Conservation (phyloP, 1,140 invertebrate species). For the Saccostrea glomerata region DNA sequence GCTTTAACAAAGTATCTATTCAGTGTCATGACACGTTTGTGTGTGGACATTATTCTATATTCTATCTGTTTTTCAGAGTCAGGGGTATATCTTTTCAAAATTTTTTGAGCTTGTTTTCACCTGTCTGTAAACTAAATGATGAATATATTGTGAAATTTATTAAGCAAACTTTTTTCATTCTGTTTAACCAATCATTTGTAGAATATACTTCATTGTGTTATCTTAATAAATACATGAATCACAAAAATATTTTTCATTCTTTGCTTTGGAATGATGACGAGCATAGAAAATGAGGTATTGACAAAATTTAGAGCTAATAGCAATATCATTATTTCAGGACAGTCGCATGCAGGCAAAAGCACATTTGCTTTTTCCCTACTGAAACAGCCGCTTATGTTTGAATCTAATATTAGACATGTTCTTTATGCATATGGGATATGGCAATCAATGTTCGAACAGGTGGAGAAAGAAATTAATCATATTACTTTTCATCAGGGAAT, state of each 20-base stretch:
- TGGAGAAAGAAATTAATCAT: conserved; percentile 40
- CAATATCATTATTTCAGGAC: conserved; percentile 32
- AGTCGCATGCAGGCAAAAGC: neutral
- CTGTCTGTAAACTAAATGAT: conserved; percentile 39
- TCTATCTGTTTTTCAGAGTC: conserved; percentile 40
- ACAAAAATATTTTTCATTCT: neutral
- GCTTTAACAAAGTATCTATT: conserved; percentile 6
- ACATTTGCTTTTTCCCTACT: conserved; percentile 24
- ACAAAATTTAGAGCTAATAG: conserved; percentile 7
- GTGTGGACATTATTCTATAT: conserved; percentile 54
- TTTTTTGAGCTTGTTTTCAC: conserved; percentile 37
- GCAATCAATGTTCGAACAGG: conserved; percentile 44
- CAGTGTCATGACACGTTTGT: conserved; percentile 31
- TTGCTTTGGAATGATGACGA: neutral
- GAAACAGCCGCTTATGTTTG: conserved; percentile 40
- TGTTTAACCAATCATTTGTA: conserved; percentile 40
- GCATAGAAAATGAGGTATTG: neutral
- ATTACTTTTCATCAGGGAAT: conserved; percentile 48
- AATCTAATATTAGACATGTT: neutral
- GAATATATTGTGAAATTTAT: conserved; percentile 47
- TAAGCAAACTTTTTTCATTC: conserved; percentile 28
- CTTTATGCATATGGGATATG: conserved; percentile 40
- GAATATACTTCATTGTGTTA: neutral
- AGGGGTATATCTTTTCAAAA: conserved; percentile 29
- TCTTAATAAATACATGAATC: conserved; percentile 3